Conservation (phyloP, 2,797 vertebrate genomes). For the Arctocebus calabarensis region DNA sequence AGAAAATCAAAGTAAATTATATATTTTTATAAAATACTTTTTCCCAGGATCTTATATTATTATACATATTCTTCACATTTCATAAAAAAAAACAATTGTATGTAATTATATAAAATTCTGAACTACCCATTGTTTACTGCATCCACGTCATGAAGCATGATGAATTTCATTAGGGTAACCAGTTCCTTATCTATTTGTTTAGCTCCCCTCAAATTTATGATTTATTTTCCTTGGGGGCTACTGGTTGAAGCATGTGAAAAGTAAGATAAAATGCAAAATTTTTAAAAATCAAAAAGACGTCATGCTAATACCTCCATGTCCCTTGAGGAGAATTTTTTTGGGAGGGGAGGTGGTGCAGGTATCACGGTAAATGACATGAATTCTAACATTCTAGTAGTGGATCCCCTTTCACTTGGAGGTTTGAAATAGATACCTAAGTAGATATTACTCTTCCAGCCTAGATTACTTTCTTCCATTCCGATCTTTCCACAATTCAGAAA, state of each 20-base stretch:
- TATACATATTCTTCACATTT: not conserved
- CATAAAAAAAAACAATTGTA: not conserved
- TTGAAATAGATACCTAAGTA: not conserved
- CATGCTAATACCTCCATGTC: not conserved
- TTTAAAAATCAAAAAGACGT: not conserved
- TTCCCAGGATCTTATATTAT: not conserved
- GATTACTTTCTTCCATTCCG: not conserved
- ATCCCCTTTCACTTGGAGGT: not conserved
- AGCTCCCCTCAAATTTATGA: not conserved
- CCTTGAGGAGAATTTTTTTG: not conserved
- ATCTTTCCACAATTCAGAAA: not conserved
- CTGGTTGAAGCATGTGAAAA: not conserved
- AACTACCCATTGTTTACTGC: not conserved
- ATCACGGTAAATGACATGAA: not conserved
- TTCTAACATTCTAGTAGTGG: not conserved
- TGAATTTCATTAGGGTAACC: not conserved
- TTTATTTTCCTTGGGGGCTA: not conserved
- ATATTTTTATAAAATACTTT: not conserved
- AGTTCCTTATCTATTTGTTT: not conserved
- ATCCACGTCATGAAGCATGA: not conserved
- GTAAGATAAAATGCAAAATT: not conserved
- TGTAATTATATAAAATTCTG: not conserved
- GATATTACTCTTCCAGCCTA: not conserved
- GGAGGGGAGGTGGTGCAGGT: no score
- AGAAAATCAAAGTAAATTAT: not conserved